phyloP scores from a whole-genome alignment of 64 coral and sea anemone genomes.

The Porites australiensis region DNA sequence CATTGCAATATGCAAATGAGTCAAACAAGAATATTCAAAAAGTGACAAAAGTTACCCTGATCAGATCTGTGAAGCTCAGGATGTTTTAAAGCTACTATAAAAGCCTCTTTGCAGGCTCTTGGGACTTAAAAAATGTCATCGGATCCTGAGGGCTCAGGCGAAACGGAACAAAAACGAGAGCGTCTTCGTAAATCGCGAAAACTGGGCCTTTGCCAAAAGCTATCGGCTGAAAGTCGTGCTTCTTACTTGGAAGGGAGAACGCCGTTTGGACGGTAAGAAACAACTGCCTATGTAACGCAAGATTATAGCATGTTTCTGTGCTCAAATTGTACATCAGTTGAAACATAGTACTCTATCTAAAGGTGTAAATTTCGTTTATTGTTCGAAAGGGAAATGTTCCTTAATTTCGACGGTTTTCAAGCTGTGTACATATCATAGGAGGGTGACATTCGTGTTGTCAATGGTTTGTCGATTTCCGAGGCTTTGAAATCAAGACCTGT shows the following conservation, averaged over 20 bases:
- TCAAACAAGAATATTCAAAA: background rate
- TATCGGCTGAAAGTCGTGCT: conserved; percentile 67
- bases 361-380: too few relatives aligned
- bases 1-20: conserved; percentile 32
- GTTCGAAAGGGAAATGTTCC: too few relatives aligned
- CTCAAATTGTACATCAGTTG: too few relatives aligned
- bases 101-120: background rate
- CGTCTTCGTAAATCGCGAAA: conserved; percentile 80
- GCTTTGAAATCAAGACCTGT: background rate
- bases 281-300: background rate
- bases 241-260: conserved; percentile 78
- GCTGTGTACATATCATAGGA: background rate
- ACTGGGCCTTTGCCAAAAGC: conserved; percentile 76
- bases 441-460: background rate
- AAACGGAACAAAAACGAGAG: conserved; percentile 23
- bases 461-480: background rate
- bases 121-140: background rate
- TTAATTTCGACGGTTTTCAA: background rate
- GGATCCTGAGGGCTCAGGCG: background rate
- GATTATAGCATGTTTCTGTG: too few relatives aligned
- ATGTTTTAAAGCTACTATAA: background rate
- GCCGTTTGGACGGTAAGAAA: conserved; percentile 68
- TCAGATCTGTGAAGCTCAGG: background rate
- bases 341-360: too few relatives aligned
- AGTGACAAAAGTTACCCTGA: background rate